Evolutionary conservation across 2,797 vertebrate species (phyloP).

Genomic region (Manis crassicaudata): DNA sequence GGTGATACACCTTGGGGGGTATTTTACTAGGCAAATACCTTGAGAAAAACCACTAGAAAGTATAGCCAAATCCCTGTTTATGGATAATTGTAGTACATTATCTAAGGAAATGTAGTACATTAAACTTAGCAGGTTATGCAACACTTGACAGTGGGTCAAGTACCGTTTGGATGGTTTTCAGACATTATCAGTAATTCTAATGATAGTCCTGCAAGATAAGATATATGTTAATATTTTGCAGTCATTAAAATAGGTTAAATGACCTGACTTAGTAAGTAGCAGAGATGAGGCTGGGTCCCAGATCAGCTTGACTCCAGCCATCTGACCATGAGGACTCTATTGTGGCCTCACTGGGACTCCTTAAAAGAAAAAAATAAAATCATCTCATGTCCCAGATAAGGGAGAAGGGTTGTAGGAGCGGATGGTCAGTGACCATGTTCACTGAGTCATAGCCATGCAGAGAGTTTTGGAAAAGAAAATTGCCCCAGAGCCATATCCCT

Average conservation of each 20-base stretch:
- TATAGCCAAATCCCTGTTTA: neutral
- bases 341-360: neutral
- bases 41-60: neutral
- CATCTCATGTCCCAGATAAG: neutral
- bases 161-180: neutral
- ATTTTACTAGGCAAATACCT: neutral
- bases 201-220: neutral
- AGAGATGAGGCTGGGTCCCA: neutral
- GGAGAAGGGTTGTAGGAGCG: neutral
- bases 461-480: neutral
- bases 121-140: constrained; percentile 18
- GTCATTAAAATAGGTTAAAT: neutral
- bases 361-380: neutral
- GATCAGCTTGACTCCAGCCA: neutral
- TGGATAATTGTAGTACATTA: neutral
- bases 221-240: constrained; percentile 18
- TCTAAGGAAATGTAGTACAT: neutral
- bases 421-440: neutral
- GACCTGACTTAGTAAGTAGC: neutral
- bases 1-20: neutral
- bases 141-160: neutral
- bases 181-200: neutral
- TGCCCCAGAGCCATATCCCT: neutral
- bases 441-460: neutral
- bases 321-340: neutral